phyloP scores from a whole-genome alignment of 2,797 vertebrate species.

The Trachurus trachurus region DNA sequence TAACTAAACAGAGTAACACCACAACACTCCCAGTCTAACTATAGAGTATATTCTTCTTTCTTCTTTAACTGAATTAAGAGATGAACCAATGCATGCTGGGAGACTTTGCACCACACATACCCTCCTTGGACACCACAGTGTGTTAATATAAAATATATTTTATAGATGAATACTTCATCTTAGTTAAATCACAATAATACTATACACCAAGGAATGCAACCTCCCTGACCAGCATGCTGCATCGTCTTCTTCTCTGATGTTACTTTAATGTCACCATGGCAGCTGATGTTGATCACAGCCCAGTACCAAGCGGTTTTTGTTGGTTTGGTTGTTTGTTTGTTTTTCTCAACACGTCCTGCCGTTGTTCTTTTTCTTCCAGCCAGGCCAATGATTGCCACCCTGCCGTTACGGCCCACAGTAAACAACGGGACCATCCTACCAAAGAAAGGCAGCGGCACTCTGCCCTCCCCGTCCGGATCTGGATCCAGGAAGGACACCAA shows the following conservation, averaged over 20 bases:
- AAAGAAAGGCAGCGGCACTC: constrained; percentile 93
- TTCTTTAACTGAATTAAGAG: neutral
- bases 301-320: neutral
- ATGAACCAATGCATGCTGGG: constrained; percentile 22
- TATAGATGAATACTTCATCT: neutral
- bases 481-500: constrained; percentile 91
- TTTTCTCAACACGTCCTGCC: constrained; percentile 19
- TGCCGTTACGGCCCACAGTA: constrained; percentile 92
- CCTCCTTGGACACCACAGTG: no score
- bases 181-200: neutral
- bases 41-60: neutral
- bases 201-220: neutral
- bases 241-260: neutral
- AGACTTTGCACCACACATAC: neutral
- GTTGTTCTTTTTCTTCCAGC: constrained; percentile 84
- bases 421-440: constrained; percentile 97
- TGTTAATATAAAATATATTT: neutral
- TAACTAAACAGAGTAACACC: neutral
- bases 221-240: neutral
- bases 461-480: constrained; percentile 93
- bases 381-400: constrained; percentile 93
- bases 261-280: neutral
- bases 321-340: neutral
- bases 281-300: neutral
- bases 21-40: neutral